These are phyloP conservation scores for Amphipoea oculea DNA, from an alignment of 2,888 invertebrate species.

Conservation along the genomic window DNA sequence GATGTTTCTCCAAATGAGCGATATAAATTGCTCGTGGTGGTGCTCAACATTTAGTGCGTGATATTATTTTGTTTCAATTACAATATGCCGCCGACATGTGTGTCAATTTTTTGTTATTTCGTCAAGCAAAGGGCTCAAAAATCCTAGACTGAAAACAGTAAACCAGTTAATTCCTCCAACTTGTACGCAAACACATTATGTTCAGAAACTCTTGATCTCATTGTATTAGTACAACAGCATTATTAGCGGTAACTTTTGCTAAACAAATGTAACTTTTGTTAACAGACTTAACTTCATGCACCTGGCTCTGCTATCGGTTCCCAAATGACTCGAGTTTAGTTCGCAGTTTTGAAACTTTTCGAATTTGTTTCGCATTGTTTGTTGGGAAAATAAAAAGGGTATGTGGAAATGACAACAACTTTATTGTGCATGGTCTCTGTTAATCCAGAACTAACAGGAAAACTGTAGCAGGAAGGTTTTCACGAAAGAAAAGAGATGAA, in stretches of 20 bases:
- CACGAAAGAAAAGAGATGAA: background rate
- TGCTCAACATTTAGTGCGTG: background rate
- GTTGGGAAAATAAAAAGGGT: conserved; percentile 30
- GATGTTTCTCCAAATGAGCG: too few species aligned
- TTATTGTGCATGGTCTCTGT: background rate
- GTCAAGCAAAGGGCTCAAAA: background rate
- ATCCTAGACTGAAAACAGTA: background rate
- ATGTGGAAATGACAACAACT: background rate
- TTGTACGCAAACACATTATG: conserved; percentile 5
- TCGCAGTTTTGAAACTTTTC: conserved; percentile 39
- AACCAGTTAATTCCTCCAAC: background rate
- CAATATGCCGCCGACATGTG: too few species aligned
- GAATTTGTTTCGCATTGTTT: conserved; percentile 43
- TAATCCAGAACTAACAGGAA: background rate
- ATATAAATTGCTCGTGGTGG: too few species aligned
- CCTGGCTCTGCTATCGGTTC: conserved; percentile 58
- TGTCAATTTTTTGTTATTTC: background rate
- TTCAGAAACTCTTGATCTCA: conserved; percentile 46
- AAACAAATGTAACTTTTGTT: conserved; percentile 58
- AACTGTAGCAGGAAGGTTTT: background rate
- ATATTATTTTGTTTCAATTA: background rate
- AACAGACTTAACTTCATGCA: conserved; percentile 62
- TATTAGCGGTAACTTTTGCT: conserved; percentile 56
- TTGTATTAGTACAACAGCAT: conserved; percentile 47
- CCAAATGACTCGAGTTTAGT: conserved; percentile 52